Conservation (phyloP, 2,888 invertebrate genomes). For the Xylota sylvarum region DNA sequence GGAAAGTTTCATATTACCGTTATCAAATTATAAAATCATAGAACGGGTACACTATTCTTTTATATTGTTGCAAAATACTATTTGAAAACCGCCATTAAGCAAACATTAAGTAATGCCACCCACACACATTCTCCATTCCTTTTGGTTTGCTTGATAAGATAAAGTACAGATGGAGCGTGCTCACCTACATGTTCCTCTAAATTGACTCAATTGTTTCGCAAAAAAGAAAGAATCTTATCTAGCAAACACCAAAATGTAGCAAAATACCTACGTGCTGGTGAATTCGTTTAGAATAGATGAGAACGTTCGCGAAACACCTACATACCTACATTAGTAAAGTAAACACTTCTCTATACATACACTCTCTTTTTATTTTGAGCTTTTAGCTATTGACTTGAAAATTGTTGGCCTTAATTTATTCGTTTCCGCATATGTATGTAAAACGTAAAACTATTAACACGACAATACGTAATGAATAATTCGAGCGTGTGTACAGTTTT, state of each 20-base stretch:
- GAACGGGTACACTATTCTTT: not conserved
- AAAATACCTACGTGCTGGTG: constrained; percentile 23
- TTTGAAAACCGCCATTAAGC: not conserved
- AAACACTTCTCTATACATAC: constrained; percentile 13
- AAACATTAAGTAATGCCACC: constrained; percentile 37
- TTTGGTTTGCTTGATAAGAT: constrained; percentile 35
- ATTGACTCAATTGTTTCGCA: constrained; percentile 61
- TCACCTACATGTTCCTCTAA: constrained; percentile 35
- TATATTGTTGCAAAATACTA: constrained; percentile 47
- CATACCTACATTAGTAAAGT: constrained; percentile 19
- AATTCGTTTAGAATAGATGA: constrained; percentile 1
- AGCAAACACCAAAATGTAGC: constrained; percentile 5
- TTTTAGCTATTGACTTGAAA: constrained; percentile 21
- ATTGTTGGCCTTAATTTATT: constrained; percentile 5
- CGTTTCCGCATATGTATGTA: constrained; percentile 45
- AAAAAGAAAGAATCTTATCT: constrained; percentile 38
- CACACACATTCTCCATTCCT: constrained; percentile 25
- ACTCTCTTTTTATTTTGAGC: not conserved
- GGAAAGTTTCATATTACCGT: not conserved
- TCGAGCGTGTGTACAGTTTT: constrained; percentile 57
- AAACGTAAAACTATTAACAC: constrained; percentile 18
- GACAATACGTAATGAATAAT: constrained; percentile 50
- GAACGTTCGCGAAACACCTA: constrained; percentile 31
- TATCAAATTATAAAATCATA: constrained; percentile 18
- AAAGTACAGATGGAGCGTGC: constrained; percentile 33